Percentiles rank a stretch among this genome's conserved stretches.
phyloP scores from a whole-genome alignment of 2,113 vertebrate genomes.

The Ceyx margarethae region DNA sequence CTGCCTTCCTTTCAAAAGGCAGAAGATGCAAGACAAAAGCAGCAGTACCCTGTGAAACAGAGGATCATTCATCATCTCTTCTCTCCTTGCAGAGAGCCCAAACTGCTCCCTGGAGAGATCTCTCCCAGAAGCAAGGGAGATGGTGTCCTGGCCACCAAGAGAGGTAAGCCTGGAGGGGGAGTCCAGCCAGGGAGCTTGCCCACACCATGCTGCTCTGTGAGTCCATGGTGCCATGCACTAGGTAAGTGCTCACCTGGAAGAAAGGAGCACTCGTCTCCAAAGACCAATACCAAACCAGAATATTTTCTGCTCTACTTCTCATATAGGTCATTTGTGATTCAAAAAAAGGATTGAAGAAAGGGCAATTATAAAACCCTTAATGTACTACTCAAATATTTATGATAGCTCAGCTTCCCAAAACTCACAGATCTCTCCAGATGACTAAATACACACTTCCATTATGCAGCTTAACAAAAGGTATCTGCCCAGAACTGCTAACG shows the following conservation, averaged over 20 bases:
- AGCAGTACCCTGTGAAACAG: background rate
- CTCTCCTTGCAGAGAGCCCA: background rate
- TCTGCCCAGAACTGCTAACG: background rate
- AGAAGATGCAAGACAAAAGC: background rate
- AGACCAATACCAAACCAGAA: background rate
- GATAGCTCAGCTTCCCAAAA: slow-evolving; percentile 15
- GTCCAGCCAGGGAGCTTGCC: background rate
- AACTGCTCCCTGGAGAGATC: background rate
- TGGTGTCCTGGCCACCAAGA: background rate
- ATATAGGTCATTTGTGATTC: slow-evolving; percentile 56
- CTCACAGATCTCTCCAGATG: background rate
- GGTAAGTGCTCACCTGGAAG: slow-evolving; percentile 2
- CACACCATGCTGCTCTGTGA: fast-evolving
- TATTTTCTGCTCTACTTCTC: slow-evolving; percentile 59
- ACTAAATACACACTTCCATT: background rate
- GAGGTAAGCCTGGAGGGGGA: background rate
- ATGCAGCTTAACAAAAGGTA: background rate
- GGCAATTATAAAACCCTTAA: slow-evolving; percentile 46
- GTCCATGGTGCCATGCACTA: fast-evolving
- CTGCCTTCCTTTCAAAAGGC: background rate
- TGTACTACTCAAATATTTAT: slow-evolving; percentile 46
- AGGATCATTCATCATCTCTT: background rate
- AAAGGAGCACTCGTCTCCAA: background rate
- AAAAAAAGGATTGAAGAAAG: slow-evolving; percentile 24
- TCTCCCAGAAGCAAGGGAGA: background rate